phyloP scores from a whole-genome alignment of 2,113 vertebrate genomes.

The Sebastes schlegelii region DNA sequence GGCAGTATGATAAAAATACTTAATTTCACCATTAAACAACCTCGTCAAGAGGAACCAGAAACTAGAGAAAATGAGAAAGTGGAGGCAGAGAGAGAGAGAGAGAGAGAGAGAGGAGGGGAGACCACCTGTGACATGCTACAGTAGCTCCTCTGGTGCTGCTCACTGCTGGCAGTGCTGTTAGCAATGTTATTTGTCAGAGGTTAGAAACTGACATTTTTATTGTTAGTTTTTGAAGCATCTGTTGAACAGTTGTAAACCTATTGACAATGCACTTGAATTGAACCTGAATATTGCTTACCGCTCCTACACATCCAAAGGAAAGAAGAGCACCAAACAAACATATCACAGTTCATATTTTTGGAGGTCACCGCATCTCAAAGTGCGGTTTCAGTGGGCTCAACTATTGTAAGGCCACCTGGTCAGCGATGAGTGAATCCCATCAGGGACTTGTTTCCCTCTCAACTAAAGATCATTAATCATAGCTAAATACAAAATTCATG shows the following conservation, averaged over 20 bases:
- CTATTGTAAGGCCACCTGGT: not conserved
- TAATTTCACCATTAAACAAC: not conserved
- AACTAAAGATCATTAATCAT: conserved; percentile 59
- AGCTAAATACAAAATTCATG: conserved; percentile 40
- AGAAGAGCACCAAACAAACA: not conserved
- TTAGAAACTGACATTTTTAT: not conserved
- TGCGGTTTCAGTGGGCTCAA: not conserved
- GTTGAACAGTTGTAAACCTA: not conserved
- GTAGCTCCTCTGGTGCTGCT: not conserved
- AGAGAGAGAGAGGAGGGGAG: not conserved
- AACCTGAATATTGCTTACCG: not conserved
- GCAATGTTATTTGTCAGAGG: not conserved
- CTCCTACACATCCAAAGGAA: not conserved
- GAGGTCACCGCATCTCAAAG: conserved; percentile 15
- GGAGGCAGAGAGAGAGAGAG: not conserved
- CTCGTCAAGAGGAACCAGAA: not conserved
- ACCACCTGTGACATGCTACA: conserved; percentile 2
- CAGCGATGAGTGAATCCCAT: conserved; percentile 17
- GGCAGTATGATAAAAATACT: not conserved
- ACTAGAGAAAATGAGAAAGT: not conserved
- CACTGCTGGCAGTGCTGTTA: not conserved
- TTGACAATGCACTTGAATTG: not conserved
- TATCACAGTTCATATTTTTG: not conserved
- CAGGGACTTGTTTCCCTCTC: conserved; percentile 15
- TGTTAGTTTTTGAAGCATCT: not conserved